Evolutionary conservation across 2,888 invertebrate species (phyloP).

Genomic region (Antheraea assamensis): DNA sequence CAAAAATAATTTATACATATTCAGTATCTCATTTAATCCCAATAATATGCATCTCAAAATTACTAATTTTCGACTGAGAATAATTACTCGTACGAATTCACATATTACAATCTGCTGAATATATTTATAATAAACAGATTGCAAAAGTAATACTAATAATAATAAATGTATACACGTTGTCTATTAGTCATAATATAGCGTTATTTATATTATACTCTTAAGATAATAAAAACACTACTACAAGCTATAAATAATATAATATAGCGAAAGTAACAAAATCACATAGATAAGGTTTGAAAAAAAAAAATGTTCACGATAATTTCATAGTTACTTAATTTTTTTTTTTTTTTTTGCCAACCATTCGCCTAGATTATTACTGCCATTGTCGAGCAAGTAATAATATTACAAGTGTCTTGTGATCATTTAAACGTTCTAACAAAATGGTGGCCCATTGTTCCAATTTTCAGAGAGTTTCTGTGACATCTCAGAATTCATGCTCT

Average conservation of each 20-base stretch:
- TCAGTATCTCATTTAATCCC: background rate
- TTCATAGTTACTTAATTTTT: background rate
- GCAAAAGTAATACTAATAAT: background rate
- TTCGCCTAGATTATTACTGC: too few relatives aligned
- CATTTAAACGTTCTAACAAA: too few relatives aligned
- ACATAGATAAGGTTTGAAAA: too few relatives aligned
- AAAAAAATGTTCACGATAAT: background rate
- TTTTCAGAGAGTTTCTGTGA: too few relatives aligned
- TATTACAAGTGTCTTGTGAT: too few relatives aligned
- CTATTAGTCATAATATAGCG: background rate
- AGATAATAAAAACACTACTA: too few relatives aligned
- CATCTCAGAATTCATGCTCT: too few relatives aligned
- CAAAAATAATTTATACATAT: background rate
- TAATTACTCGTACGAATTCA: background rate
- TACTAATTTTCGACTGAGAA: background rate
- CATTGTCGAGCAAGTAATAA: too few relatives aligned
- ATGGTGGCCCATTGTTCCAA: too few relatives aligned
- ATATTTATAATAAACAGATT: background rate
- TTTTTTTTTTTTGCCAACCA: too few relatives aligned
- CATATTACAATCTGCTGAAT: background rate
- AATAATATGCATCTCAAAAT: background rate
- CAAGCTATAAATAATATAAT: too few relatives aligned
- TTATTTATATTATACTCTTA: background rate
- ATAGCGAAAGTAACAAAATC: too few relatives aligned
- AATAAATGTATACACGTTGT: background rate